These are phyloP conservation scores for Chelon labrosus DNA, from an alignment of 2,797 vertebrate genomes.

Conservation along the genomic window DNA sequence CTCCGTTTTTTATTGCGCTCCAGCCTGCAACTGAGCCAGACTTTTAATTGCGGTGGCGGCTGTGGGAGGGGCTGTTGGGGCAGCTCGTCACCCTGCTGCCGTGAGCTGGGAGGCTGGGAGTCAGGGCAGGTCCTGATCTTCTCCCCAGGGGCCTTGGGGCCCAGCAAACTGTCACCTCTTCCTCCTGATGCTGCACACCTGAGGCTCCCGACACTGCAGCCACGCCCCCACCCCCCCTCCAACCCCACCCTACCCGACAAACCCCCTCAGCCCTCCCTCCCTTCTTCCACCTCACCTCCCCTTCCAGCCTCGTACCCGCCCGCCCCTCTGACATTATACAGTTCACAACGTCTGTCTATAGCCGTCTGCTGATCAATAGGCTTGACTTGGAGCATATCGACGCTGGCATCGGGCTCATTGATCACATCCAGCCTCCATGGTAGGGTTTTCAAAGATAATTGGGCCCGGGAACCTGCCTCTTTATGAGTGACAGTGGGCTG, in stretches of 20 bases:
- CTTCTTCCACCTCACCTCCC: conserved; percentile 55
- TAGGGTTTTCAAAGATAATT: conserved; percentile 93
- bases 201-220: conserved; percentile 73
- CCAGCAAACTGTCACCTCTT: conserved; percentile 90
- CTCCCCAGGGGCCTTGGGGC: conserved; percentile 80
- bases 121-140: conserved; percentile 88
- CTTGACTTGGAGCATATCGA: conserved; percentile 90
- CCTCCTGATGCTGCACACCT: conserved; percentile 92
- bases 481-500: conserved; percentile 83
- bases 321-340: conserved; percentile 92
- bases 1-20: conserved; percentile 78
- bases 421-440: conserved; percentile 90
- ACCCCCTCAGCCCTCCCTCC: not conserved
- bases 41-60: conserved; percentile 80
- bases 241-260: not conserved
- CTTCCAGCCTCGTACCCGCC: conserved; percentile 29
- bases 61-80: conserved; percentile 69
- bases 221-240: conserved; percentile 41
- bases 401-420: conserved; percentile 90
- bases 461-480: conserved; percentile 83
- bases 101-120: conserved; percentile 80
- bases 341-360: conserved; percentile 90
- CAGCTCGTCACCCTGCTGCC: conserved; percentile 75
- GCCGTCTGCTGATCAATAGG: conserved; percentile 91
- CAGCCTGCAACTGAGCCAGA: conserved; percentile 77